Evolutionary conservation across 1,140 invertebrate species (phyloP), one percentile per base, ranked within the genome.

Genomic region (Drosophila orena): DNA sequence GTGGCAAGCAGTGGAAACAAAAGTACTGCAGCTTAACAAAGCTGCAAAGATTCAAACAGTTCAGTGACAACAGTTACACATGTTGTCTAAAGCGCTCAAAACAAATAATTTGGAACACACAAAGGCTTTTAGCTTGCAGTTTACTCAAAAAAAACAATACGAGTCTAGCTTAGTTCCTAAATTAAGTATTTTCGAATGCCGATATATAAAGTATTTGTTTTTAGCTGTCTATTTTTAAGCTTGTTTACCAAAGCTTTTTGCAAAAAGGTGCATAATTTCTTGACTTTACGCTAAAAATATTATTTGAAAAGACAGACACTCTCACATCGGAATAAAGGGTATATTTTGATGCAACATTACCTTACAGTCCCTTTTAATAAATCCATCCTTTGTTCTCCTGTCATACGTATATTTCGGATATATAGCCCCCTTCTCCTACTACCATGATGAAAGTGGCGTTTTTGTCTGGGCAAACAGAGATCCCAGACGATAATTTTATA

Each of bases 401-500:
- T 3, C 27, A 30, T 3, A 58, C 17, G 30, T 37, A 12, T 34
- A 34, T n/a, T 47, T n/a, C 6, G 14, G 4, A 24, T 8, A 1
- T n/a, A 30, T 5, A 8, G n/a, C 20, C 15, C 14, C 11, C 6
- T 2, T 10, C 30, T 44, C 7, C 44, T 10, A 20, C 20, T 37
- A 15, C 35, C 42, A 20, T 70, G 64, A 38, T 17, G 8, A 38
- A 38, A 17, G 47, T 34, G 49, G 30, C 10, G 15, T 49, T 47
- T 56, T 35, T 69, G 50, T 70, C 50, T 70, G 24, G 35, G 14
- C 64, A 57, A 64, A 57, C 46, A 55, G 40, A 38, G 42, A 42
- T 74, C 35, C 24, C 58, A 30, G 58, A 5, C 14, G 42, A 37
- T 61, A 44, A 61, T 76, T 30, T 30, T 38, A 38, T 52, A 46